phyloP scores from a whole-genome alignment of 2,113 vertebrate genomes.

The Phylloscopus whistleri region DNA sequence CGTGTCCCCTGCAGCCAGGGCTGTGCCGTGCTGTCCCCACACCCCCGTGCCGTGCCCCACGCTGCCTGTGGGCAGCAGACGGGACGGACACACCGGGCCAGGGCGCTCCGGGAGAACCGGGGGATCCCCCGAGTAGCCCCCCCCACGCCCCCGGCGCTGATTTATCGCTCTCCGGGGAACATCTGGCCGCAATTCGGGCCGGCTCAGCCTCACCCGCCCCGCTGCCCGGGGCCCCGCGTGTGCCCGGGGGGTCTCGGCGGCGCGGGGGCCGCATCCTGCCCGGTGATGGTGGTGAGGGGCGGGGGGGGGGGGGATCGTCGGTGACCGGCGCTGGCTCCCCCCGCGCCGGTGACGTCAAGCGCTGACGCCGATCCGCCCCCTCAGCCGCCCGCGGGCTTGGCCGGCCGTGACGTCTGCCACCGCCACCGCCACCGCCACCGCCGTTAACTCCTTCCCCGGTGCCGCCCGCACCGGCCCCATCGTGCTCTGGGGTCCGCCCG shows the following conservation, averaged over 20 bases:
- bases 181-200: background rate
- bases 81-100: rapidly evolving
- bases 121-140: background rate
- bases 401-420: background rate
- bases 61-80: background rate
- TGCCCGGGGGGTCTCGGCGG: background rate
- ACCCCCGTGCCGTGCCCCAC: background rate
- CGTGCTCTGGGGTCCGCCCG: background rate
- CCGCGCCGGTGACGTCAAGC: slow-evolving; percentile 34
- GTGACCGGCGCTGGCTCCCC: background rate
- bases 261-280: background rate
- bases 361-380: slow-evolving; percentile 58
- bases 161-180: background rate
- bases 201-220: background rate
- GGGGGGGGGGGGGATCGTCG: background rate
- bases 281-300: background rate
- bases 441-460: slow-evolving; percentile 7
- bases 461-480: rapidly evolving
- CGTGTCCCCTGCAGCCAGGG: background rate
- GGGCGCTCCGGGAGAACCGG: background rate
- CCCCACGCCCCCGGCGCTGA: background rate
- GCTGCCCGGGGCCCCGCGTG: background rate
- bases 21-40: background rate
- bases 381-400: slow-evolving; percentile 40
- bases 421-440: background rate